Percentiles rank a stretch among this genome's conserved stretches.
Conservation (phyloP, 2,888 invertebrate species). For the Acronicta leporina region DNA sequence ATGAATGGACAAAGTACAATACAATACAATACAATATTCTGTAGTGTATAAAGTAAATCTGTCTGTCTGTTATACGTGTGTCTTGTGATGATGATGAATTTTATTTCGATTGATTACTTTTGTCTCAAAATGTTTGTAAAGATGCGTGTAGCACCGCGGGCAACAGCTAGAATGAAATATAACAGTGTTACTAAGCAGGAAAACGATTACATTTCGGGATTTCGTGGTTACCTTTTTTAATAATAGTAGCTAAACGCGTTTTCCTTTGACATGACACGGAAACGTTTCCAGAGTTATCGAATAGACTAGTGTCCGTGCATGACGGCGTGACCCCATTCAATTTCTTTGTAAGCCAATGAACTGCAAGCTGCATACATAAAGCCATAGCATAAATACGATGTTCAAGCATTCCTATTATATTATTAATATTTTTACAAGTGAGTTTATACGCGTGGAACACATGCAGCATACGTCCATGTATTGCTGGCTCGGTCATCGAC, state of each 20-base stretch:
- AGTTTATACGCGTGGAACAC: conserved; percentile 30
- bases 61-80: too few species aligned
- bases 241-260: conserved; percentile 9
- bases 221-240: conserved; percentile 2
- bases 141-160: too few species aligned
- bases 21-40: too few species aligned
- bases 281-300: conserved; percentile 10
- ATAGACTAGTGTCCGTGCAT: conserved; percentile 33
- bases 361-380: conserved; percentile 31
- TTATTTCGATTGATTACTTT: too few species aligned
- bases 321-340: conserved; percentile 28
- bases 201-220: not conserved
- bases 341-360: conserved; percentile 51
- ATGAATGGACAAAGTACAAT: too few species aligned
- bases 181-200: conserved; percentile 18
- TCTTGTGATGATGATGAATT: too few species aligned
- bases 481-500: conserved; percentile 63
- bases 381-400: conserved; percentile 12
- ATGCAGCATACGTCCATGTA: conserved; percentile 45
- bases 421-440: conserved; percentile 57
- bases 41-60: too few species aligned
- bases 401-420: conserved; percentile 46
- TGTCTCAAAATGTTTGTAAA: too few species aligned
- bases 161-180: not conserved
- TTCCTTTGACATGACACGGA: conserved; percentile 4